These are phyloP conservation scores for Cephalopholis sonnerati DNA, from an alignment of 2,113 vertebrate species.

Conservation along the genomic window DNA sequence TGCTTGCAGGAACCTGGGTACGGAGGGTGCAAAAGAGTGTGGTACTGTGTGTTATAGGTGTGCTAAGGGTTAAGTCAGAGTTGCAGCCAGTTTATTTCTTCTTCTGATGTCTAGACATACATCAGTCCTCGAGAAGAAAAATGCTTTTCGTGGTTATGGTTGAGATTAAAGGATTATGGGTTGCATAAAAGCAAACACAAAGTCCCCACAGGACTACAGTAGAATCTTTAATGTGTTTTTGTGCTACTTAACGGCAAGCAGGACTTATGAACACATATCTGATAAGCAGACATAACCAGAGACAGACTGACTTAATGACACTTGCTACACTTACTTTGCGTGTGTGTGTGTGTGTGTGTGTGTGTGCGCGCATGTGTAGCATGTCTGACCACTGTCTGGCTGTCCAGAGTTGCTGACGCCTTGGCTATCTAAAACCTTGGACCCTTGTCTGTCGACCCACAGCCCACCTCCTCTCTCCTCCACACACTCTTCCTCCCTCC, in stretches of 20 bases:
- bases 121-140: conserved; percentile 1
- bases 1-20: not conserved
- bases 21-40: not conserved
- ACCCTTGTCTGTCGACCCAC: conserved; percentile 43
- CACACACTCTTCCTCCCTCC: conserved; percentile 30
- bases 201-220: conserved; percentile 21
- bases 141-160: conserved; percentile 22
- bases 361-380: conserved; percentile 6
- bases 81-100: conserved; percentile 9
- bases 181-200: conserved; percentile 26
- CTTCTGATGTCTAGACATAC: conserved; percentile 42
- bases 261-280: conserved; percentile 44
- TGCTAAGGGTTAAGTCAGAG: conserved; percentile 6
- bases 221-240: conserved; percentile 24
- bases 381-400: conserved; percentile 65
- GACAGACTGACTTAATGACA: conserved; percentile 49
- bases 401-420: conserved; percentile 69
- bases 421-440: conserved; percentile 70
- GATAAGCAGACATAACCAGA: conserved; percentile 64
- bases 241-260: conserved; percentile 28
- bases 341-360: not conserved
- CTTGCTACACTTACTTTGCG: not conserved
- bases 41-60: not conserved
- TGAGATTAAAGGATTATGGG: conserved; percentile 23
- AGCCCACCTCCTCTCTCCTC: conserved; percentile 2